Conservation (phyloP, 2,113 vertebrate species). For the Sorex araneus region DNA sequence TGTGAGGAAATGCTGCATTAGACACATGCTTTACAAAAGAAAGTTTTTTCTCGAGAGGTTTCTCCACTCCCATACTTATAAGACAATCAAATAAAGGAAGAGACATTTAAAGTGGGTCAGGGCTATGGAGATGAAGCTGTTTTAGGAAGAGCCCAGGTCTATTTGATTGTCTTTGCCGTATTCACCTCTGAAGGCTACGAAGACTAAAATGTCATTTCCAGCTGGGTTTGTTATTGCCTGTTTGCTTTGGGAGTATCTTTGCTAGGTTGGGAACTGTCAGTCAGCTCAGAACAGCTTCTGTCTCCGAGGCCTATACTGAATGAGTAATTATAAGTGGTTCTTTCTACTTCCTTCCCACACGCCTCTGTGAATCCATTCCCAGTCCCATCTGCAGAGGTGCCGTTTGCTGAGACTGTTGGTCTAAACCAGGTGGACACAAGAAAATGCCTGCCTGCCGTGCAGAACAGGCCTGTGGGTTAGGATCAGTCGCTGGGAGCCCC, state of each 20-base stretch:
- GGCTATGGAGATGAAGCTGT: not conserved
- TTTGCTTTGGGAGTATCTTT: not conserved
- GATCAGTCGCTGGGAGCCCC: constrained; percentile 82
- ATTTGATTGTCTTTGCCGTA: not conserved
- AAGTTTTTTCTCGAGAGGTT: not conserved
- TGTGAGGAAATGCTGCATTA: not conserved
- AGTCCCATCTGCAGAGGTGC: constrained; percentile 71
- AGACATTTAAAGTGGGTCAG: not conserved
- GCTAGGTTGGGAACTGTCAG: constrained; percentile 46
- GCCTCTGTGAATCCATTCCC: not conserved
- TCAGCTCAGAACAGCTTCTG: not conserved
- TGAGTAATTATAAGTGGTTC: constrained; percentile 31
- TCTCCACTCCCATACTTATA: not conserved
- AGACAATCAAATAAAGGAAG: not conserved
- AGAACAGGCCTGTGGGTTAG: constrained; percentile 83
- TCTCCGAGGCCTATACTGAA: not conserved
- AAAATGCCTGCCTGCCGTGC: constrained; percentile 83
- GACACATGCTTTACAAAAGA: not conserved
- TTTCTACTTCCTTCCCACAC: constrained; percentile 7
- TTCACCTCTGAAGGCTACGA: constrained; percentile 11
- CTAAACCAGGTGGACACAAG: constrained; percentile 84
- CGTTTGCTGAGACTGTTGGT: constrained; percentile 81
- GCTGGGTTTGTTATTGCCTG: accelerated
- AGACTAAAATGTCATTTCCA: not conserved
- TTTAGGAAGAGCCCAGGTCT: not conserved